A percentile compares a stretch with the other conserved stretches of the same genome.
phyloP scores from a whole-genome alignment of 2,888 invertebrate species.

The Pheosia gnoma region DNA sequence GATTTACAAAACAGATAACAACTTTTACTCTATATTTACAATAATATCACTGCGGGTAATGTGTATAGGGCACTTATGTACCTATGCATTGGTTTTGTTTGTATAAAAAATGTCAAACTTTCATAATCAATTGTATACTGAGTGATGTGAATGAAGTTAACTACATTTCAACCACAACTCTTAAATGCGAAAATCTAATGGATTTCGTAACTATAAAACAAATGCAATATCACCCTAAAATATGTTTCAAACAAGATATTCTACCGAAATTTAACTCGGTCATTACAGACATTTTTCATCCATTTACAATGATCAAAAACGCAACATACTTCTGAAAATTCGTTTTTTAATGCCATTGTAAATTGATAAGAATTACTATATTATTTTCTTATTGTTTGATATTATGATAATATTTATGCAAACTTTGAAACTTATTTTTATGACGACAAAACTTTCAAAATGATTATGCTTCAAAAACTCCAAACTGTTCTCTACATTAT shows the following conservation, averaged over 20 bases:
- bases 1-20: slow-evolving; percentile 49
- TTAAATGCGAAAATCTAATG: neutral
- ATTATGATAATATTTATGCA: neutral
- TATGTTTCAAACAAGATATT: neutral
- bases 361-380: no score
- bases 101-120: neutral
- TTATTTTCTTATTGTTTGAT: neutral
- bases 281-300: no score
- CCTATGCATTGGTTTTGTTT: neutral
- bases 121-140: no score
- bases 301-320: no score
- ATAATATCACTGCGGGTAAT: slow-evolving; percentile 14
- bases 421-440: slow-evolving; percentile 2
- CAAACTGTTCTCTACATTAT: neutral
- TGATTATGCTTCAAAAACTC: neutral
- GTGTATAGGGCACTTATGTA: neutral
- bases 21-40: slow-evolving; percentile 46
- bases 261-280: no score
- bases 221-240: neutral
- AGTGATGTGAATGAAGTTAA: neutral
- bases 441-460: neutral
- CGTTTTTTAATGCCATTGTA: no score
- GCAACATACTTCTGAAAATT: no score
- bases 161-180: neutral
- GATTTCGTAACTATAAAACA: neutral